Base-by-base conservation (phyloP, 2,888 invertebrate genomes). In the Trachelus stipa region DNA sequence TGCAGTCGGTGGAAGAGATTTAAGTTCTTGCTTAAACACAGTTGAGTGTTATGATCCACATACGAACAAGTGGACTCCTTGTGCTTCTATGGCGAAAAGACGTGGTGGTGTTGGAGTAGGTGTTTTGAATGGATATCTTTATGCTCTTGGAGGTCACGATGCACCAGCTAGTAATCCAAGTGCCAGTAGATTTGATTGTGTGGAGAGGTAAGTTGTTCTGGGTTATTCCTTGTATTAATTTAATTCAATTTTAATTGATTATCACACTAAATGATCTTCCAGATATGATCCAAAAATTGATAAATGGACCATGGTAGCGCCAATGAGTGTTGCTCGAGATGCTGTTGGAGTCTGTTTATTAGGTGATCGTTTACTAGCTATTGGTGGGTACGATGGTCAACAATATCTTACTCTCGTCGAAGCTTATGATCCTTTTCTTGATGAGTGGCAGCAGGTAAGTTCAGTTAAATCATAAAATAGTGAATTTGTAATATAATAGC, bases 121-220 rank as follows among this genome's bases (percentile, higher is more conserved):
- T 78, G 97, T 97, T 0, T 95, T 96, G 40, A 96, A 97, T 89
- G 98, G 98, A 0, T 97, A 94, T 91, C 93, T 98, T 76, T 98
- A 98, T 92, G 98, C 98, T 1, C 93, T 98, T 82, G 98, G 98
- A 37, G 98, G 98, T 0, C 97, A 98, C 92, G 98, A 98, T 91
- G 97, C 98, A 12, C 98, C 98, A 0, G 96, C 97, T 34, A 96
- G 96, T 87, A 96, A 96, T 92, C 96, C 96, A 0, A 94, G 95
- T 78, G 96, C 97, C 4, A 94, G 95, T 78, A 94, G 97, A 86
- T 96, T 97, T 84, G 96, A 97, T 85, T 98, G 97, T 88, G 97
- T 98, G 23, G 98, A 98, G 92, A 95, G 98, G 91, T 98, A 95
- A 89, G 94, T 95, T 31, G 6, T 56, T 23, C 9, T 56, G 56